Conservation (phyloP, 2,888 invertebrate genomes). For the Anthoptus insignis region DNA sequence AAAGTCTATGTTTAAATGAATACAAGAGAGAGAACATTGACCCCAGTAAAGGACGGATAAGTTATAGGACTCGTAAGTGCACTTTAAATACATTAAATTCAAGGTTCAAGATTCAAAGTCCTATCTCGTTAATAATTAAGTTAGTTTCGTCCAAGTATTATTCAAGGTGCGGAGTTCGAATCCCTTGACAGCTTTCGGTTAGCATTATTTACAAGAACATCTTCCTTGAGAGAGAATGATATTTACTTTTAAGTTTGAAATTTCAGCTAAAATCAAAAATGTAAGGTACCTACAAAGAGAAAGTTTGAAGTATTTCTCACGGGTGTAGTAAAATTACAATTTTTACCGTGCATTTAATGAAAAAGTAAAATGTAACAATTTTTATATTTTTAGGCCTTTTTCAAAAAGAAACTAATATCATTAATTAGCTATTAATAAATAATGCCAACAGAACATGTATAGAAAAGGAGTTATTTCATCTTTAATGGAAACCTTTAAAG, state of each 20-base stretch:
- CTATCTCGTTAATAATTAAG: slow-evolving; percentile 18
- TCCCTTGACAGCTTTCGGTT: slow-evolving; percentile 1
- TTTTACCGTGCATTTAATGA: too few species aligned
- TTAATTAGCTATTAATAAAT: too few species aligned
- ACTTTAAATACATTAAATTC: background rate
- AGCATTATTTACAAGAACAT: background rate
- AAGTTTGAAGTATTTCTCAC: too few species aligned
- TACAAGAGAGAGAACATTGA: too few species aligned
- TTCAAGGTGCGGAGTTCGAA: slow-evolving; percentile 19
- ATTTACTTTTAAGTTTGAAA: background rate
- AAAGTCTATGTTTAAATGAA: too few species aligned
- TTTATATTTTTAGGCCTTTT: too few species aligned
- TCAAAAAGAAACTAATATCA: too few species aligned
- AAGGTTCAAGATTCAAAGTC: background rate
- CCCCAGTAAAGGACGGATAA: background rate
- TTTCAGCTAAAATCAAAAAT: background rate
- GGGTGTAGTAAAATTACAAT: too few species aligned
- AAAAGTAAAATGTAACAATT: too few species aligned
- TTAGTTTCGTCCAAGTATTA: slow-evolving; percentile 9
- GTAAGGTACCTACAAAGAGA: background rate
- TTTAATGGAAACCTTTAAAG: too few species aligned
- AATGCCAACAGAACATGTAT: too few species aligned
- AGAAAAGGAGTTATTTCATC: too few species aligned
- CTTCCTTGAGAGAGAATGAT: background rate
- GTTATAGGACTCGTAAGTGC: background rate